Base-by-base conservation (phyloP, 2,888 invertebrate genomes). In the Andrena haemorrhoa region DNA sequence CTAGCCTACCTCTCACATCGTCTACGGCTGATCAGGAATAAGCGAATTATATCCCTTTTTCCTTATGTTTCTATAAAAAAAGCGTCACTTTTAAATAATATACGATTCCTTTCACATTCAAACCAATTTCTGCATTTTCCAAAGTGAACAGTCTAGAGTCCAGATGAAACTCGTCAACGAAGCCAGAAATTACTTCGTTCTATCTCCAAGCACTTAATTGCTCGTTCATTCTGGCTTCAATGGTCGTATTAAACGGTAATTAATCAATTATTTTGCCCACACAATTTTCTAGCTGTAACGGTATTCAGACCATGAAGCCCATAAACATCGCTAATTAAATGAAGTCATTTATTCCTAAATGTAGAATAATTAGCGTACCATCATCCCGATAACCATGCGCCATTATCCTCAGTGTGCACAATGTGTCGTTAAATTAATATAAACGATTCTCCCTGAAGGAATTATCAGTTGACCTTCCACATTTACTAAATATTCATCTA, bases 1-100 rank as follows among this genome's bases (percentile, higher is more conserved):
- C 47, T 65, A 71, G 58, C 53, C 16, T 76, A 78, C 91, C 91
- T 90, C 90, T 91, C 90, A 90, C 90, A 87, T 87, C 60, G 49
- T 10, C 31, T 49, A 29, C 26, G 56, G 56, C 35, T 66, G 49
- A 12, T 56, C 7, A 33, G n/a, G n/a, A 41, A 12, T 47, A 10
- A 49, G 60, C 58, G 47, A 61, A 4, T 60, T 65, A 26, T 60
- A 64, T 65, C 31, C 58, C 20, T 12, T 10, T 35, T 53, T 33
- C 41, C n/a, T 61, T 2, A 1, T 20, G 31, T 31, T 75, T 49
- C 33, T 20, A 4, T 6, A 10, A 29, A 47, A 20, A 26, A 51
- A 41, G 3, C 26, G 16, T 12, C 20, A 29, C 29, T 47, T 47
- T 31, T 2, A n/a, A 51, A 51, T 51, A 51, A 51, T 2, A 20